Evolutionary conservation across 2,797 vertebrate species (phyloP).

Genomic region (Falco peregrinus): DNA sequence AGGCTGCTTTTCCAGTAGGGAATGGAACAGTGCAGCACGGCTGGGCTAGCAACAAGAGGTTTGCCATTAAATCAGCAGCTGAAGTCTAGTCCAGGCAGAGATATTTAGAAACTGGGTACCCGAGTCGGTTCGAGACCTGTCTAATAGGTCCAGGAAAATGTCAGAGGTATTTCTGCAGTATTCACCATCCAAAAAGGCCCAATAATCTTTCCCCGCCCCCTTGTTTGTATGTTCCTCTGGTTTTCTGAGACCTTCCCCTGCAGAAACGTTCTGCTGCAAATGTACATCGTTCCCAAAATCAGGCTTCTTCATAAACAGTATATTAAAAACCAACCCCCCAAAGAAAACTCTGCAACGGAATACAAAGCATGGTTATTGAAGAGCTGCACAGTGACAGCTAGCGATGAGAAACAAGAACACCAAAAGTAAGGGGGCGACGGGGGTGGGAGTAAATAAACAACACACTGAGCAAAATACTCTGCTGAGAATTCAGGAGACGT

Average conservation of each 20-base stretch:
- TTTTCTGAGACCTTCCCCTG: neutral
- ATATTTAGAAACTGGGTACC: neutral
- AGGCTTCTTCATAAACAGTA: constrained; percentile 12
- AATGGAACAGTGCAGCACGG: neutral
- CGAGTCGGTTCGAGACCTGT: neutral
- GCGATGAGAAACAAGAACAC: neutral
- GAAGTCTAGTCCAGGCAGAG: neutral
- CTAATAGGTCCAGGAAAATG: constrained; percentile 39
- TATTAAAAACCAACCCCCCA: constrained; percentile 65
- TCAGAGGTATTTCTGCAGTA: constrained; percentile 9
- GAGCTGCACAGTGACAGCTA: constrained; percentile 23
- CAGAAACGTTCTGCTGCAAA: neutral
- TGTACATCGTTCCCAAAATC: neutral
- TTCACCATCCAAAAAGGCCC: neutral
- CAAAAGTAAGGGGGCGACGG: neutral
- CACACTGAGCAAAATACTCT: neutral
- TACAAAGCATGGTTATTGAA: neutral
- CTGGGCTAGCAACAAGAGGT: neutral
- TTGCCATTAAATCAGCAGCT: constrained; percentile 33
- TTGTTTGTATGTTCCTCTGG: neutral
- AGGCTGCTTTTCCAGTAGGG: neutral
- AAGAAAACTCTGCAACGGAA: constrained; percentile 38
- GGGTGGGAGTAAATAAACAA: neutral
- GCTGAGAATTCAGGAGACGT: neutral
- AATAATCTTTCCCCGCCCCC: neutral